Evolutionary conservation across 2,888 invertebrate species (phyloP).

Genomic region (Agrotis ipsilon): DNA sequence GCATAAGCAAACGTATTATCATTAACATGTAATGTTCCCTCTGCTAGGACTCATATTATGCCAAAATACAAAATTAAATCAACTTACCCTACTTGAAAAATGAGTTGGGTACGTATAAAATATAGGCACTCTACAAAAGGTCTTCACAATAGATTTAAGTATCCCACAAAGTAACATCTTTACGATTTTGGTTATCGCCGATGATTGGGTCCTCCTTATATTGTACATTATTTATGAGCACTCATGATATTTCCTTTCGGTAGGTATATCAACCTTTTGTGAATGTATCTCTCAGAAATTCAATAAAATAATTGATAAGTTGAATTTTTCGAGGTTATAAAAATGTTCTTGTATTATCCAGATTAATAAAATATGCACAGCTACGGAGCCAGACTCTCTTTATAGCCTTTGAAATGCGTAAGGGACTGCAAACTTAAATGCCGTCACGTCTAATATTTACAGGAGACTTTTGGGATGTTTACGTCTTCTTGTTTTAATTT

Average conservation of each 20-base stretch:
- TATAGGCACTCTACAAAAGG: conserved; percentile 35
- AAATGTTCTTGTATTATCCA: conserved; percentile 12
- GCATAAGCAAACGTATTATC: too few relatives aligned
- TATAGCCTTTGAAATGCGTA: conserved; percentile 8
- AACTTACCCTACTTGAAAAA: not conserved
- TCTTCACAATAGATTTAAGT: conserved; percentile 48
- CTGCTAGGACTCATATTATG: too few relatives aligned
- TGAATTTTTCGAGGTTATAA: conserved; percentile 20
- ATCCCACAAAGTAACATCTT: conserved; percentile 49
- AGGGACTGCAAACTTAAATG: conserved; percentile 21
- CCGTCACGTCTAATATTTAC: conserved; percentile 11
- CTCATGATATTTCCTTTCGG: conserved; percentile 33
- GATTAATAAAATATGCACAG: conserved; percentile 33
- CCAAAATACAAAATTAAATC: not conserved
- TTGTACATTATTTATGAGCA: conserved; percentile 57
- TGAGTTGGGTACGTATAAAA: not conserved
- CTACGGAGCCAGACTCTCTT: conserved; percentile 12
- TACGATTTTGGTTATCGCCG: conserved; percentile 54
- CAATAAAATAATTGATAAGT: conserved; percentile 28
- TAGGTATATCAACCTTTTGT: conserved; percentile 34
- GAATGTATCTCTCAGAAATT: conserved; percentile 16
- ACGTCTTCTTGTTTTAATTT: conserved; percentile 9
- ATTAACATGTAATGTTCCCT: too few relatives aligned
- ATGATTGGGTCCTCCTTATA: conserved; percentile 51
- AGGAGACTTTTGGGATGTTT: not conserved